Percentiles rank a stretch among this genome's conserved stretches.
These are phyloP conservation scores for Anguilla obscura DNA, from an alignment of 2,797 vertebrate genomes.

Conservation along the genomic window DNA sequence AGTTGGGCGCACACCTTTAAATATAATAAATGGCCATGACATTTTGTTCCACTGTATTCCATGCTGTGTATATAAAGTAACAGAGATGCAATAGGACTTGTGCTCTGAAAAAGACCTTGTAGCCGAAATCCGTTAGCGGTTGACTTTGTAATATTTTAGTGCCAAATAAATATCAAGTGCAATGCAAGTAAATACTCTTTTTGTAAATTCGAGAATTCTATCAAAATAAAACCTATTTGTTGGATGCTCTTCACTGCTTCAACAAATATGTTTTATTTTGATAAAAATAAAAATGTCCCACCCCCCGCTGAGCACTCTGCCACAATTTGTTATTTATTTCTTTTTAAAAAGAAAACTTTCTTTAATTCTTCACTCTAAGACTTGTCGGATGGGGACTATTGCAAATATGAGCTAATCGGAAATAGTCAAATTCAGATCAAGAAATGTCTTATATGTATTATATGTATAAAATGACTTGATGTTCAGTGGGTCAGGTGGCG, in stretches of 20 bases:
- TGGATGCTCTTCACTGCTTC: neutral
- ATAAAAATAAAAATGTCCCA: too few relatives aligned
- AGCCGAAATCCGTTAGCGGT: neutral
- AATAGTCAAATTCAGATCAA: neutral
- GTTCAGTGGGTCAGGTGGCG: neutral
- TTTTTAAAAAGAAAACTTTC: too few relatives aligned
- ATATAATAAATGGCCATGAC: too few relatives aligned
- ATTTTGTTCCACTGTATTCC: too few relatives aligned
- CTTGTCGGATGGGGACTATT: neutral
- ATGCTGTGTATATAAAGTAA: neutral
- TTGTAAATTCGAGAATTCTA: neutral
- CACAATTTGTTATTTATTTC: too few relatives aligned
- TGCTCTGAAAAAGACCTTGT: neutral
- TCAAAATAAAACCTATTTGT: neutral
- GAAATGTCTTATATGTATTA: neutral
- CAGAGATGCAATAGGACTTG: neutral
- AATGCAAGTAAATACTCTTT: neutral
- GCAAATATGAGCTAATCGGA: neutral
- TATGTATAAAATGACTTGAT: neutral
- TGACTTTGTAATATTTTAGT: neutral
- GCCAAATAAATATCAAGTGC: neutral
- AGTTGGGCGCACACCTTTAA: too few relatives aligned
- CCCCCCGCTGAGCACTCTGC: too few relatives aligned
- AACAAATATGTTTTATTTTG: too few relatives aligned
- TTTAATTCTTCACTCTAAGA: neutral